Percentiles rank a stretch among this genome's conserved stretches.
Conservation (phyloP, 2,888 invertebrate genomes). For the Drosophila nr. perissopoda region DNA sequence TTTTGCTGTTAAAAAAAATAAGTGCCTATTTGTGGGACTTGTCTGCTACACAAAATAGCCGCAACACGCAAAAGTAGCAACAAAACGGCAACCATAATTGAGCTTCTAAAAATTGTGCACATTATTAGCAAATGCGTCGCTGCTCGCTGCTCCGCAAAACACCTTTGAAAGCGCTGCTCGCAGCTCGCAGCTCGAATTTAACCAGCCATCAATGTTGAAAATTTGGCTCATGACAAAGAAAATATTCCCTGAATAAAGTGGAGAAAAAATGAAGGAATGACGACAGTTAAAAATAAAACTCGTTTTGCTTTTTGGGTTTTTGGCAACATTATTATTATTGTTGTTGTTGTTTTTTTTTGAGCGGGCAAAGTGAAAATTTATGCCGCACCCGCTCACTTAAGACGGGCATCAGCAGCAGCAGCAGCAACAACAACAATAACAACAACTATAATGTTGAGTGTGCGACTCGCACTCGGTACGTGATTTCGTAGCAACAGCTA, state of each 20-base stretch:
- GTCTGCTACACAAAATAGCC: slow-evolving; percentile 55
- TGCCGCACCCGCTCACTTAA: slow-evolving; percentile 68
- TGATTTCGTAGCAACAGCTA: slow-evolving; percentile 61
- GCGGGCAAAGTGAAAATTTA: slow-evolving; percentile 65
- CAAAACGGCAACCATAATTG: slow-evolving; percentile 64
- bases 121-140: slow-evolving; percentile 45
- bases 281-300: slow-evolving; percentile 56
- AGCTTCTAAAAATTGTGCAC: slow-evolving; percentile 66
- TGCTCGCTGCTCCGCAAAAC: not conserved
- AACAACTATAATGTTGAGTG: slow-evolving; percentile 27
- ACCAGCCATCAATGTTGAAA: slow-evolving; percentile 32
- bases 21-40: slow-evolving; percentile 58
- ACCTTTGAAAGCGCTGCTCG: slow-evolving; percentile 17
- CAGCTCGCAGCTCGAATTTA: slow-evolving; percentile 14
- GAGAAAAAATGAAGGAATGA: slow-evolving; percentile 38
- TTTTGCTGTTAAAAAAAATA: slow-evolving; percentile 71
- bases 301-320: slow-evolving; percentile 56
- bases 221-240: slow-evolving; percentile 52
- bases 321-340: slow-evolving; percentile 52
- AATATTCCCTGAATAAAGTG: slow-evolving; percentile 55
- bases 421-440: slow-evolving; percentile 23
- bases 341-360: slow-evolving; percentile 48
- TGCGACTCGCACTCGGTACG: slow-evolving; percentile 47
- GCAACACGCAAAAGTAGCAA: slow-evolving; percentile 20
- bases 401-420: slow-evolving; percentile 36